A percentile compares a stretch with the other conserved stretches of the same genome.
phyloP scores from a whole-genome alignment of 2,797 vertebrate species.

The Phalloptychus januarius region DNA sequence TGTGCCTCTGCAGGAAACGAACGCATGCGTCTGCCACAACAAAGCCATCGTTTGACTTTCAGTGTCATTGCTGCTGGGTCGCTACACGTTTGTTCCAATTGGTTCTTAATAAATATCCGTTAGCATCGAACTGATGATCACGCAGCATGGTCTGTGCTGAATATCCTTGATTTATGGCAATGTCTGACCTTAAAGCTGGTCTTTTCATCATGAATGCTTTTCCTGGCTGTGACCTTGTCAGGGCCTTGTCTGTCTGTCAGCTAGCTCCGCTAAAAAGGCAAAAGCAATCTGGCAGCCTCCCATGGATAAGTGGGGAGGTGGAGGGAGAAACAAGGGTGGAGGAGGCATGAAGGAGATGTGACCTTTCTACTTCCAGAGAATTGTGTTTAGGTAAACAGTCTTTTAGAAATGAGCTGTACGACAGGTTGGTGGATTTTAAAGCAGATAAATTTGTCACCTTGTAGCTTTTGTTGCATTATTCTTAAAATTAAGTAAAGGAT shows the following conservation, averaged over 20 bases:
- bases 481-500: background rate
- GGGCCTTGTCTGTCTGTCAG: constrained; percentile 76
- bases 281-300: constrained; percentile 87
- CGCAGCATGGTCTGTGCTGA: constrained; percentile 1
- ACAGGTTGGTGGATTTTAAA: constrained; percentile 43
- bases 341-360: constrained; percentile 77
- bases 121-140: constrained; percentile 12
- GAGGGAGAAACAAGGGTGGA: constrained; percentile 56
- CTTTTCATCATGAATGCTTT: constrained; percentile 81
- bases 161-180: constrained; percentile 12
- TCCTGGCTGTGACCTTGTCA: constrained; percentile 87
- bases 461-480: constrained; percentile 1
- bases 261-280: constrained; percentile 86
- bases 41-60: background rate
- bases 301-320: constrained; percentile 59
- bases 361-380: constrained; percentile 86
- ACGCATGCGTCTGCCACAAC: background rate
- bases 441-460: background rate
- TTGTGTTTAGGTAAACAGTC: constrained; percentile 90
- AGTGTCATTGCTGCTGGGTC: background rate
- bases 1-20: background rate
- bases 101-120: constrained; percentile 7
- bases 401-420: constrained; percentile 81
- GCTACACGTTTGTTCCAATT: constrained; percentile 8
- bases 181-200: constrained; percentile 46